Percentiles rank a stretch among this genome's conserved stretches.
These are phyloP conservation scores for Manis pentadactyla DNA, from an alignment of 2,797 vertebrate species.

Conservation along the genomic window DNA sequence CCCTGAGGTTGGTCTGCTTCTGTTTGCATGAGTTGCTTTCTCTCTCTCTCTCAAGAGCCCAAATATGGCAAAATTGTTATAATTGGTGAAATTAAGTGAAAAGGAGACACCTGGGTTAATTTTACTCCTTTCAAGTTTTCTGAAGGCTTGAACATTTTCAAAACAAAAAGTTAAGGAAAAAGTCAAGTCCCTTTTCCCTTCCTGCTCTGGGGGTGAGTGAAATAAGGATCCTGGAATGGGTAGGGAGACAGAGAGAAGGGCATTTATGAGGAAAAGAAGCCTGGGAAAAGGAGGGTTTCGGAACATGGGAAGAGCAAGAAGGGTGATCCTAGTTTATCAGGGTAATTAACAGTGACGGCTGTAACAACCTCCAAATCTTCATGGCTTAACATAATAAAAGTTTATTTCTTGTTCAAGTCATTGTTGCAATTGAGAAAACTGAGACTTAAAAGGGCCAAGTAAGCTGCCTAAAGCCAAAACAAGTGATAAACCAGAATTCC, in stretches of 20 bases:
- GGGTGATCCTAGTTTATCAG: neutral
- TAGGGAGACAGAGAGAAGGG: neutral
- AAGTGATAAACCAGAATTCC: neutral
- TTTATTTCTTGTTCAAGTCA: slow-evolving; percentile 2
- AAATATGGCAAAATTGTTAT: neutral
- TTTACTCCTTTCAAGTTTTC: slow-evolving; percentile 29
- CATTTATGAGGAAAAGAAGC: neutral
- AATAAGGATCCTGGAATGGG: neutral
- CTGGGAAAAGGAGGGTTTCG: neutral
- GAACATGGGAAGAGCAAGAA: neutral
- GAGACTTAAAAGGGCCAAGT: neutral
- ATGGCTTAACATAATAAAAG: neutral
- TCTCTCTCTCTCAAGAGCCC: neutral
- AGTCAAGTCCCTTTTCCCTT: neutral
- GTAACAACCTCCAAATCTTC: neutral
- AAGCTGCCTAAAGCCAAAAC: neutral
- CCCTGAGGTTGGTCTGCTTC: neutral
- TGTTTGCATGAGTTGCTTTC: neutral
- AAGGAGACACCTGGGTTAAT: neutral
- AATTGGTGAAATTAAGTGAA: neutral
- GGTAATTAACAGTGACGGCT: neutral
- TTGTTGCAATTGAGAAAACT: neutral
- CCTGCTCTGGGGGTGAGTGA: neutral
- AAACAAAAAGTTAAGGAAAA: slow-evolving; percentile 21
- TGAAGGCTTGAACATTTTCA: neutral